Evolutionary conservation across 2,888 invertebrate genomes (phyloP), one percentile per base, ranked within the genome.

Genomic region (Terebella lapidaria): DNA sequence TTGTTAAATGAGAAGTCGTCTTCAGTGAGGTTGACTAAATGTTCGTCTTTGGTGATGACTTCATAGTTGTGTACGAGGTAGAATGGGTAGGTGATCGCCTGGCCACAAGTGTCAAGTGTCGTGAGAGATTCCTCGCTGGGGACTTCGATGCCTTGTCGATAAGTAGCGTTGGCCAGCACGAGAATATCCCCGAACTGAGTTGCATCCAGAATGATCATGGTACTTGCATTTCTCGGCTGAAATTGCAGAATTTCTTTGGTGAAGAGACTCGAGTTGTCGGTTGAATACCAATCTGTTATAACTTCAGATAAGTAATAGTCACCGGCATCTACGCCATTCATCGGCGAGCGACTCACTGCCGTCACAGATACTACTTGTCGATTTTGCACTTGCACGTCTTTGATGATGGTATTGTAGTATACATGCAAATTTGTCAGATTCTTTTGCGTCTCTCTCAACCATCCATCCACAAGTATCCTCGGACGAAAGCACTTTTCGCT

Each of bases 401-500:
- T 62, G 3, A 64, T 52, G 15, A 66, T 64, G 20, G 64, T 66
- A 54, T 62, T 66, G 55, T 62, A 64, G 45, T 58, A 59, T 24
- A 66, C 57, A 24, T 35, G 47, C 52, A 64, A 53, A 46, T 66
- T 66, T 2, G 58, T 28, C 10, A 62, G 22, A 26, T 18, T 51
- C 5, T 26, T 26, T 3, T 62, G 47, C 15, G 56, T 49, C 10
- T 57, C 25, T 18, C 56, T 42, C 15, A 64, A 60, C 59, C 59
- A 66, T 10, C 49, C 53, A 15, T 65, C 47, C 3, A 65, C 28
- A n/a, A 65, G 55, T 18, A 53, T n/a, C 28, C 49, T 28, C 22
- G 66, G 66, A 18, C 58, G 42, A 26, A 54, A 66, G 42, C 66
- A 66, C 54, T 60, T 62, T 2, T 56, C 55, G 49, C 61, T 64